Conservation (phyloP, 2,113 vertebrate genomes). For the Paramormyrops kingsleyae region DNA sequence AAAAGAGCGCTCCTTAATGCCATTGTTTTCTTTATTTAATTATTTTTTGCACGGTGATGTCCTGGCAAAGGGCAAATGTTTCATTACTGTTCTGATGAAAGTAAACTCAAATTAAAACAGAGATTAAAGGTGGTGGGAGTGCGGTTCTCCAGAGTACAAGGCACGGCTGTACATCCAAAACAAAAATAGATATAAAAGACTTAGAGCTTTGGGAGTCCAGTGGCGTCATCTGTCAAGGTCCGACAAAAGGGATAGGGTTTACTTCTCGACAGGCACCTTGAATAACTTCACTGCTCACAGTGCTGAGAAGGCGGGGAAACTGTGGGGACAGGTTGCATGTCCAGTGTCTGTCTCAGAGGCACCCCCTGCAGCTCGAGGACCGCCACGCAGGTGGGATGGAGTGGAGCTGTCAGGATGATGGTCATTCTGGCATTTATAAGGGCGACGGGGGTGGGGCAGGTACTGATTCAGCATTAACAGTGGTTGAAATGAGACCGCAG, state of each 20-base stretch:
- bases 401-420: background rate
- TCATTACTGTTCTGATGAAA: background rate
- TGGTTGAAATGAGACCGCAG: background rate
- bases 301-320: background rate
- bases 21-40: background rate
- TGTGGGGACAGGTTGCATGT: background rate
- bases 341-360: background rate
- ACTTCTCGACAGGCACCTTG: background rate
- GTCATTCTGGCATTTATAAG: background rate
- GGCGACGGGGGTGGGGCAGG: background rate
- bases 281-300: background rate
- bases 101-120: background rate
- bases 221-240: background rate
- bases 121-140: background rate
- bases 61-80: constrained; percentile 2
- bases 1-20: background rate
- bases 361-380: background rate
- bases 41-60: background rate
- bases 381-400: background rate
- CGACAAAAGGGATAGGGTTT: background rate
- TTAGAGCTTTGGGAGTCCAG: background rate
- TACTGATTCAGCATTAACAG: background rate
- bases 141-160: background rate
- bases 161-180: background rate
- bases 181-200: background rate